Percentiles rank a stretch among this genome's conserved stretches.
Evolutionary conservation across 1,140 invertebrate species (phyloP).

Genomic region (Phocides pigmalion): DNA sequence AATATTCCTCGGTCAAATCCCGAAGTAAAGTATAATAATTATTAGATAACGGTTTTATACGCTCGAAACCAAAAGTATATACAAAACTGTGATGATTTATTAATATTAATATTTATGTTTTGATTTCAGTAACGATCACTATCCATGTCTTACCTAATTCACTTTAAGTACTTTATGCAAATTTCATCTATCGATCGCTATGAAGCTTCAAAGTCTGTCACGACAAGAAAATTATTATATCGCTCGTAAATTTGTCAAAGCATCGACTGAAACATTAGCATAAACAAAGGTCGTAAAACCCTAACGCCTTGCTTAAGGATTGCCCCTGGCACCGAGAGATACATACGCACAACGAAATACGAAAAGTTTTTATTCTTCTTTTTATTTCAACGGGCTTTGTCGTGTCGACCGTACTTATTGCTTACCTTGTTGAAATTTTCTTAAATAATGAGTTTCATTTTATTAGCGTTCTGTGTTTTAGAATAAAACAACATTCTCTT

Average conservation of each 20-base stretch:
- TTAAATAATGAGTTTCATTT: background rate
- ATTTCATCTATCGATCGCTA: background rate
- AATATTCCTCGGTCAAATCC: no score
- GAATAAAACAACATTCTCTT: no score
- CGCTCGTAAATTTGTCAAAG: conserved; percentile 7
- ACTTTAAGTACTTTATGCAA: conserved; percentile 6
- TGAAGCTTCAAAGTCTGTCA: background rate
- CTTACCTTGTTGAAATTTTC: background rate
- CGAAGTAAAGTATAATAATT: no score
- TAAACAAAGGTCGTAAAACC: conserved; percentile 28
- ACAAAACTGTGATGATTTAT: no score
- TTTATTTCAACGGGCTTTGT: conserved; percentile 9
- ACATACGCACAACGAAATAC: conserved; percentile 16
- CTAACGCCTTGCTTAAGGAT: background rate
- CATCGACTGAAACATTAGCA: conserved; percentile 21
- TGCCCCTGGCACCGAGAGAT: conserved; percentile 17
- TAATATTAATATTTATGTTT: background rate
- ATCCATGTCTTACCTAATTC: background rate
- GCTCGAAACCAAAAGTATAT: no score
- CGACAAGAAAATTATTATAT: conserved; percentile 15
- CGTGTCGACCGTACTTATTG: background rate
- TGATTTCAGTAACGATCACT: background rate
- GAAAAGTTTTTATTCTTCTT: conserved; percentile 19
- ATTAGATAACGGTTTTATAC: no score
- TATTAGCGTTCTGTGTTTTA: background rate